Percentiles rank a stretch among this genome's conserved stretches.
phyloP scores from a whole-genome alignment of 2,113 vertebrate species.

The Piaya cayana region DNA sequence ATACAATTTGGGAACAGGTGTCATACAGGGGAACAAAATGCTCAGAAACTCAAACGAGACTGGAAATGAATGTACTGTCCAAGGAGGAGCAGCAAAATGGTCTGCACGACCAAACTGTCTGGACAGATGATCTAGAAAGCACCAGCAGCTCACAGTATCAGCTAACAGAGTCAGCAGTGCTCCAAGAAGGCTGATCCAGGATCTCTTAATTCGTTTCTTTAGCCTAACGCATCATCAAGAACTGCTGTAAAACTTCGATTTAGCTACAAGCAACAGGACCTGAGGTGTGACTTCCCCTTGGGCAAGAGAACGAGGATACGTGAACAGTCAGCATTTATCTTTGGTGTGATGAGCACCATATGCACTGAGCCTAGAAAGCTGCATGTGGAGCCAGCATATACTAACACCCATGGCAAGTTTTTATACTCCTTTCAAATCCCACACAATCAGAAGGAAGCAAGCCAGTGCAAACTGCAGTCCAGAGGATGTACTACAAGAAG shows the following conservation, averaged over 20 bases:
- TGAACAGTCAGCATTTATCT: not conserved
- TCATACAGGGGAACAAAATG: not conserved
- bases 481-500: not conserved
- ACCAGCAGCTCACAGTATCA: not conserved
- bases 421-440: not conserved
- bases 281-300: fast-evolving
- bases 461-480: not conserved
- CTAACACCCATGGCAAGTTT: not conserved
- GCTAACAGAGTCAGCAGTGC: not conserved
- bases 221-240: not conserved
- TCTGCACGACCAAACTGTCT: not conserved
- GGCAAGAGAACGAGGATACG: not conserved
- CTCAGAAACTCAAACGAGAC: not conserved
- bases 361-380: not conserved
- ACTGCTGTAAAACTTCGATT: not conserved
- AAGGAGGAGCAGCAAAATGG: not conserved
- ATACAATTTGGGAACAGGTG: not conserved
- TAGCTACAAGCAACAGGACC: not conserved
- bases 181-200: not conserved
- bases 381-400: fast-evolving
- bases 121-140: not conserved
- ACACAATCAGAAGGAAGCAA: not conserved
- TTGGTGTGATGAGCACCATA: not conserved
- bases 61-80: not conserved
- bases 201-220: not conserved